A percentile compares a stretch with the other conserved stretches of the same genome.
Evolutionary conservation across 1,140 invertebrate species (phyloP).

Genomic region (Whitmania pigra): DNA sequence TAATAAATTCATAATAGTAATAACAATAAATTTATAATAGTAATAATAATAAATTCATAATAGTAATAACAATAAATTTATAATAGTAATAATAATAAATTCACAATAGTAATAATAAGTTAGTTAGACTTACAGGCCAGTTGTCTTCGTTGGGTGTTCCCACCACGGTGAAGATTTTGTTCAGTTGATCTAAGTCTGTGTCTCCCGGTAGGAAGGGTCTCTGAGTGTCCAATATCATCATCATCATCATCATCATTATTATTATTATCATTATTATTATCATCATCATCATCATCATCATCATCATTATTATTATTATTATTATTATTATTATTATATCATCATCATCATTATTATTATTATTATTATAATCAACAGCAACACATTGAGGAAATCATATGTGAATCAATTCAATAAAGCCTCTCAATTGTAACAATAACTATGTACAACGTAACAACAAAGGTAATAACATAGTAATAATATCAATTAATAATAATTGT

Average conservation of each 20-base stretch:
- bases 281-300: not conserved
- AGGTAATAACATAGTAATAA: not conserved
- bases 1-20: not conserved
- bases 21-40: too few relatives aligned
- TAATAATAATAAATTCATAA: not conserved
- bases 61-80: not conserved
- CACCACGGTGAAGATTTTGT: constrained; percentile 77
- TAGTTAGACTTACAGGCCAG: constrained; percentile 51
- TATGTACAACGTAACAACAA: too few relatives aligned
- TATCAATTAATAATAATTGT: constrained; percentile 13
- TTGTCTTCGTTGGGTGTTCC: constrained; percentile 82
- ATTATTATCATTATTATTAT: not conserved
- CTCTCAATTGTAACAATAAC: not conserved
- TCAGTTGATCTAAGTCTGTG: constrained; percentile 87
- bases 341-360: not conserved
- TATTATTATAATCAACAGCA: not conserved
- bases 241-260: not conserved
- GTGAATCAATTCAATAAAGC: constrained; percentile 7
- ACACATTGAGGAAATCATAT: constrained; percentile 14
- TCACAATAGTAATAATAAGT: too few relatives aligned
- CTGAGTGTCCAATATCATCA: constrained; percentile 30
- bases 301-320: too few relatives aligned
- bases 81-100: not conserved
- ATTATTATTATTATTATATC: too few relatives aligned
- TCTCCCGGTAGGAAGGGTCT: constrained; percentile 90